These are phyloP conservation scores for Galleria mellonella DNA, from an alignment of 1,140 invertebrate species.

Conservation along the genomic window DNA sequence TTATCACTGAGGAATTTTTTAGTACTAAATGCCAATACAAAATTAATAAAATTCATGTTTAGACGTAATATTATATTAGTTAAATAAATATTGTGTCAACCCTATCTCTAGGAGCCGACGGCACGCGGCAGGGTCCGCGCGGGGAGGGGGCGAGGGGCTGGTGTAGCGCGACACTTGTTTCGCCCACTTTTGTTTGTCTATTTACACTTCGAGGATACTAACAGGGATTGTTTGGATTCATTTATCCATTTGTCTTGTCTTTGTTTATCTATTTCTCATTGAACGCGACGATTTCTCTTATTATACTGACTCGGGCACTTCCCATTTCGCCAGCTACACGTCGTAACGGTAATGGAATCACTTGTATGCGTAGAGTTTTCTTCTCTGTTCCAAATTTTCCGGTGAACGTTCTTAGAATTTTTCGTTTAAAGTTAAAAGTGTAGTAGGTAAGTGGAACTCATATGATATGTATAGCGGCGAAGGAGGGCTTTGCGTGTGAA, in stretches of 20 bases:
- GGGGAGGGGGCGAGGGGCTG: not conserved
- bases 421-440: not conserved
- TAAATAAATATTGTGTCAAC: too few species aligned
- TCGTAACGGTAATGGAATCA: too few species aligned
- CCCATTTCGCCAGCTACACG: not conserved
- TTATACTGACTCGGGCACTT: not conserved
- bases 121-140: too few species aligned
- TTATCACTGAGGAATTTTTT: too few species aligned
- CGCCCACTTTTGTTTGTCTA: not conserved
- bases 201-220: not conserved
- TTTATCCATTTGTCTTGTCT: conserved; percentile 3
- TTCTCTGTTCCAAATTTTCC: too few species aligned
- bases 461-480: too few species aligned
- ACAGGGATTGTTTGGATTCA: not conserved
- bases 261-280: conserved; percentile 6
- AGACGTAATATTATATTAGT: too few species aligned
- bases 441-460: not conserved
- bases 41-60: too few species aligned
- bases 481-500: not conserved
- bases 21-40: too few species aligned
- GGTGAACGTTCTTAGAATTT: too few species aligned
- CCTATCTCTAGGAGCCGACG: too few species aligned
- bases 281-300: conserved; percentile 5
- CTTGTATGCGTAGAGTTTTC: too few species aligned
- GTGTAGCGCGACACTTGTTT: not conserved